Evolutionary conservation across 2,888 invertebrate species (phyloP), one percentile per base, ranked within the genome.

Genomic region (Aromia moschata): DNA sequence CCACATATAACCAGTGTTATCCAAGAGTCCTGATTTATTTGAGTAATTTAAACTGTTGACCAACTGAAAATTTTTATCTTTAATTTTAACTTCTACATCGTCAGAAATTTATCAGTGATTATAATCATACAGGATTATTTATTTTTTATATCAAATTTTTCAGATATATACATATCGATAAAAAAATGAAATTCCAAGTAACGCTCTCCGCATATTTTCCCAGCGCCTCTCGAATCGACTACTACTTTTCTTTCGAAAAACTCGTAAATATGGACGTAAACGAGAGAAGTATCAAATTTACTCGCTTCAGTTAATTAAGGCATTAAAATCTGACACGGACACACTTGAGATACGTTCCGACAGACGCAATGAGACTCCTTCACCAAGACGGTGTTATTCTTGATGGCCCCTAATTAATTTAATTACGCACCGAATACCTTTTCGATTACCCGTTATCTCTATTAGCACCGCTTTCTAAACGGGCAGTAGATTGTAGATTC

Each of bases 381-480:
- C 43, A 40, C 20, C 25, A 43, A 25, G 25, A 25, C n/a, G n/a
- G 33, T 33, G 33, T 33, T 33, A 25, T 14, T 20, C n/a, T 11
- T 12, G 17, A 25, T 43, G 43, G 18, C 11, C n/a, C 18, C 36
- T 47, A 47, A 47, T 47, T 47, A 36, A 36, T 47, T 37, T 37
- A 17, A 18, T 14, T 47, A 14, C 25, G 9, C 33, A 38, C 25
- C 49, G 25, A 56, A 56, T 41, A 41, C 49, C n/a, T 43, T 49
- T 38, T 33, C 49, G 49, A 49, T 56, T 38, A 56, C 40, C 40
- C 40, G 30, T 49, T 43, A 43, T 43, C 49, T 49, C 11, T 25
- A 57, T 55, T 61, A 54, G 53, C 30, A 30, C 53, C 43, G 18
- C 11, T 1, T 40, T 17, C 38, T 55, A 59, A 59, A 40, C 18